Evolutionary conservation across 2,888 invertebrate genomes (phyloP), one percentile per base, ranked within the genome.

Genomic region (Luperina nickerlii): DNA sequence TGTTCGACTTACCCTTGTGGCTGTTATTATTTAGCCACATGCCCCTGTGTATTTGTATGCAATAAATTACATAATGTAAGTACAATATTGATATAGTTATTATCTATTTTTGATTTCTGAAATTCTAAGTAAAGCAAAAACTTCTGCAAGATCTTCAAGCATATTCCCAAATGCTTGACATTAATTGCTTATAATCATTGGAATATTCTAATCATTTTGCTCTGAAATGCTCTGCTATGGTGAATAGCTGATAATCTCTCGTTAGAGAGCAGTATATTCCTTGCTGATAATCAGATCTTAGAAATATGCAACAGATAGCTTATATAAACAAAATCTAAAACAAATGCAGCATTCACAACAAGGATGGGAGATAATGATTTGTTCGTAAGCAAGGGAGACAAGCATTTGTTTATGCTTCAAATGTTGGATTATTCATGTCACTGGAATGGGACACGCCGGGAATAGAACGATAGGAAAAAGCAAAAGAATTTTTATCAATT

Each of bases 291-390:
- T 20, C 9, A 60, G 5, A 67, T 20, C 27, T 13, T 7, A 20
- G 0, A 42, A 62, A 13, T 18, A 66, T 1, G 42, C 45, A 82
- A 57, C 57, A 66, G 54, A 42, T 68, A 18, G 8, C 13, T 1
- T 24, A 15, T 0, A 9, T 54, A 48, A 42, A 83, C 38, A 62
- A 68, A 72, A 71, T 24, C 18, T 15, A 70, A 69, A 74, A 70
- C 27, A 65, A 80, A 65, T 51, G 38, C 70, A 72, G n/a, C 27
- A 67, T 54, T 57, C 27, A 79, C 6, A 80, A 81, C n/a, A 70
- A 81, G n/a, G 76, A 68, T n/a, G n/a, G 15, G n/a, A 81, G 20
- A 76, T 72, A 9, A 4, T 13, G 27, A 57, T 68, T 24, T 62
- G 13, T 54, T 20, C 15, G 9, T 45, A 18, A 2, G 45, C 7